Conservation (phyloP, 2,797 vertebrate genomes). For the Cryptoprocta ferox region DNA sequence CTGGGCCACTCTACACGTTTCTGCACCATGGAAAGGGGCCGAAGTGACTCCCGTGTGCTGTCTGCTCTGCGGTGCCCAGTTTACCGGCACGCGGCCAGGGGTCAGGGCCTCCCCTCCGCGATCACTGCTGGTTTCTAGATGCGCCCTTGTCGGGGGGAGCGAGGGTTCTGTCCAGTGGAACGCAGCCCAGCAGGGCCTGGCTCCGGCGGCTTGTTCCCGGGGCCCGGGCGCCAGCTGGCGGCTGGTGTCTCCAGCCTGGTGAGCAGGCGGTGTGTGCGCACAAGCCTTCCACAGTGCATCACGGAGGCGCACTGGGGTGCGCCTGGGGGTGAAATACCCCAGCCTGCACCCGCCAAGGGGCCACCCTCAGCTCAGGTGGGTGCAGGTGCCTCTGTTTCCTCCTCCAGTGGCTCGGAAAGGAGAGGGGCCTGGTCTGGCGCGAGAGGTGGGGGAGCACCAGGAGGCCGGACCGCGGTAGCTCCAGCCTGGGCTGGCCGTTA, state of each 20-base stretch:
- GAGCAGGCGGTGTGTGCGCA: background rate
- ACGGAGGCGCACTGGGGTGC: background rate
- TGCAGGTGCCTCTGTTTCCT: background rate
- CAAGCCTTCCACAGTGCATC: accelerated
- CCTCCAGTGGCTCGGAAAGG: too few relatives aligned
- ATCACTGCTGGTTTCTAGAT: background rate
- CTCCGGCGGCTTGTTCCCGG: background rate
- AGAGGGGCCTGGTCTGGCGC: background rate
- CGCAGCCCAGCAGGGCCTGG: background rate
- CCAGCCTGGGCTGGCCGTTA: background rate
- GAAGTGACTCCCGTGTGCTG: background rate
- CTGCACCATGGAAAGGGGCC: background rate
- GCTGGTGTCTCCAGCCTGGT: too few relatives aligned
- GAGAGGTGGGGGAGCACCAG: background rate
- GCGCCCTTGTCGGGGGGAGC: background rate
- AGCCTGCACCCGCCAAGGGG: background rate
- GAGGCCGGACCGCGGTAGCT: too few relatives aligned
- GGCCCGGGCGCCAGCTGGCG: too few relatives aligned
- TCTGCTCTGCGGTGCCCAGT: background rate
- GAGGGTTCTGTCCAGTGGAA: background rate
- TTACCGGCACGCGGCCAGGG: accelerated
- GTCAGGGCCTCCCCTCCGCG: background rate
- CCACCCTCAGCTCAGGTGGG: background rate
- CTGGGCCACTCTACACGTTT: accelerated
- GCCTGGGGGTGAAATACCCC: background rate